Evolutionary conservation across 2,113 vertebrate species (phyloP), one percentile per base, ranked within the genome.

Genomic region (Pitta sordida): DNA sequence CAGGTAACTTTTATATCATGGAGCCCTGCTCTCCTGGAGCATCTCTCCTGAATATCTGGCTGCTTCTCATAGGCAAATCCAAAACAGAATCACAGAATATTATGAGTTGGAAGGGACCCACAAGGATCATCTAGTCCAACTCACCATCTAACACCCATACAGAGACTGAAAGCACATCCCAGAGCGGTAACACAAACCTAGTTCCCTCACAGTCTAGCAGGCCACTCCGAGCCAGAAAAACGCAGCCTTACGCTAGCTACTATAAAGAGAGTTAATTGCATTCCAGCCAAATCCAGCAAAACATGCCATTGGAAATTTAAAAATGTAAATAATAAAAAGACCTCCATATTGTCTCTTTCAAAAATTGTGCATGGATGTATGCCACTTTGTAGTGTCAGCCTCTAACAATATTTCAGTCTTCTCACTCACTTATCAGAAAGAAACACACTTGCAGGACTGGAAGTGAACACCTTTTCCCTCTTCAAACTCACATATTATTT

Each of bases 401-500:
- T 86, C 52, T 93, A 78, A 70, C 52, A 60, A 55, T 53, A 89
- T 86, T 96, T 91, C 70, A 86, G 23, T 83, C 39, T 91, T 95
- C 83, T 69, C 65, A 68, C 26, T 76, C n/a, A 62, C 62, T 96
- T 92, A 84, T 56, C 37, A 86, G 86, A 52, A 83, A 79, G 77
- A 94, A 76, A 59, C 48, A 92, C 12, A 58, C 37, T 93, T 77
- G 19, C 49, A 86, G 65, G 34, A 65, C 41, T 78, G 62, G 59
- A 96, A 94, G 93, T 82, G n/a, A 91, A 81, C 41, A 83, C 16
- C 15, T 70, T 68, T 7, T 43, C 9, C 17, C 9, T 39, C 74
- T 67, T 78, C 68, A 94, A 85, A 88, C 30, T 94, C 60, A 59
- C 34, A 46, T 70, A 62, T 87, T 95, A 81, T 81, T 95, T 90